phyloP scores from a whole-genome alignment of 2,797 vertebrate species.

The Ataeniobius toweri region DNA sequence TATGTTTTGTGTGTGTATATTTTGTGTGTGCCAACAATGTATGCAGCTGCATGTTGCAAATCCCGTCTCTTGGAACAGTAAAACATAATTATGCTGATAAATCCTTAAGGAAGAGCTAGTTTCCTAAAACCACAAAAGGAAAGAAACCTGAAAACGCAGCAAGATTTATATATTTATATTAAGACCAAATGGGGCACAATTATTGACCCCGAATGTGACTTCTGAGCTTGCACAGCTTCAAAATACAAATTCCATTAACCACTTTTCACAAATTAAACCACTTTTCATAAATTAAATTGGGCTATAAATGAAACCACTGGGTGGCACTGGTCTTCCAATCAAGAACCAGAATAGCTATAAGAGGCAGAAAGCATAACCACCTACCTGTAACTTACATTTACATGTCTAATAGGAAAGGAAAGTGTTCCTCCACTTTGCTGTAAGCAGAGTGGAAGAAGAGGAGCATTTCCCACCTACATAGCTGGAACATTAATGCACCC shows the following conservation, averaged over 20 bases:
- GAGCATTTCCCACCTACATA: slow-evolving; percentile 67
- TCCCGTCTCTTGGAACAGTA: slow-evolving; percentile 60
- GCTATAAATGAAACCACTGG: slow-evolving; percentile 58
- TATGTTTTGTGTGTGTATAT: not conserved
- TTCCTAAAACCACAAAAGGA: slow-evolving; percentile 52
- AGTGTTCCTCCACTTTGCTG: slow-evolving; percentile 54
- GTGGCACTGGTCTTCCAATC: slow-evolving; percentile 75
- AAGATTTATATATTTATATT: slow-evolving; percentile 19
- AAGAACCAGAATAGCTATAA: slow-evolving; percentile 38
- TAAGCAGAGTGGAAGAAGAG: slow-evolving; percentile 48
- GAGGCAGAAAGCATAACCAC: slow-evolving; percentile 67
- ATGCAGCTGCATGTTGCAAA: slow-evolving; percentile 60
- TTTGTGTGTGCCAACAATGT: slow-evolving; percentile 26
- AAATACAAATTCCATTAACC: slow-evolving; percentile 4
- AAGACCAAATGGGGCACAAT: not conserved
- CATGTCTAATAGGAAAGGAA: slow-evolving; percentile 65
- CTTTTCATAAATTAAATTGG: slow-evolving; percentile 9
- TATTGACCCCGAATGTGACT: slow-evolving; percentile 21
- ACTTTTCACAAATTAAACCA: slow-evolving; percentile 21
- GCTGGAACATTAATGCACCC: slow-evolving; percentile 43
- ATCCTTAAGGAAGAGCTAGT: slow-evolving; percentile 52
- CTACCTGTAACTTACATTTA: slow-evolving; percentile 73
- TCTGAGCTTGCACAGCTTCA: slow-evolving; percentile 10
- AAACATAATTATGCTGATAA: slow-evolving; percentile 47
- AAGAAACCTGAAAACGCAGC: slow-evolving; percentile 36